Evolutionary conservation across 1,140 invertebrate genomes (phyloP), one percentile per base, ranked within the genome.

Genomic region (Drosophila nigrodunni): DNA sequence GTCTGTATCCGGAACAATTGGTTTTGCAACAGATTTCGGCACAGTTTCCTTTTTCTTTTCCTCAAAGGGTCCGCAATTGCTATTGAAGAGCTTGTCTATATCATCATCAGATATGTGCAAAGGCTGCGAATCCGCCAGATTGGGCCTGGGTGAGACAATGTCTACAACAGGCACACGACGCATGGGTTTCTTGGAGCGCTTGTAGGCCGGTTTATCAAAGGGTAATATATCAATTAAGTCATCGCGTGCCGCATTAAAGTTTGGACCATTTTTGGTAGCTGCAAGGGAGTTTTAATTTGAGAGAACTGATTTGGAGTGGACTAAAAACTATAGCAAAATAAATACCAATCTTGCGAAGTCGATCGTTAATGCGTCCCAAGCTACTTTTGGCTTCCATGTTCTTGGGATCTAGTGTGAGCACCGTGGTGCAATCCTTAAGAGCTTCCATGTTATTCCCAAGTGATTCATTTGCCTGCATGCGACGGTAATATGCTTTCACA

Each of bases 131-230:
- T 81, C 81, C 30, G 71, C 54, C 37, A 61, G 74, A 7, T n/a
- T 70, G 7, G 60, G 71, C 21, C 88, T 75, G 1, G 86, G 90
- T 4, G 93, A 83, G 8, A 93, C 91, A 41, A 94, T 93, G 74
- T 95, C 94, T 57, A 93, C 91, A 41, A 95, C 93, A 2, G 89
- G 75, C 25, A 95, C 92, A 59, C 93, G 92, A 60, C 93, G 94
- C 43, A 95, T 77, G 0, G 94, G 91, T 76, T 94, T 93, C 93
- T 95, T 95, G 9, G 94, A 95, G 72, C 94, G 93, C 74, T 95
- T 92, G 85, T 95, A 94, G 8, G 95, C 94, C 13, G 94, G 93
- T 92, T 96, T 96, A 68, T 93, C 91, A 18, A 95, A 92, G 13
- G 94, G 93, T 71, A 94, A 80, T 47, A 96, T 93, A 30, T 95